Base-by-base conservation (phyloP, 2,113 vertebrate genomes). In the Montifringilla adamsi region DNA sequence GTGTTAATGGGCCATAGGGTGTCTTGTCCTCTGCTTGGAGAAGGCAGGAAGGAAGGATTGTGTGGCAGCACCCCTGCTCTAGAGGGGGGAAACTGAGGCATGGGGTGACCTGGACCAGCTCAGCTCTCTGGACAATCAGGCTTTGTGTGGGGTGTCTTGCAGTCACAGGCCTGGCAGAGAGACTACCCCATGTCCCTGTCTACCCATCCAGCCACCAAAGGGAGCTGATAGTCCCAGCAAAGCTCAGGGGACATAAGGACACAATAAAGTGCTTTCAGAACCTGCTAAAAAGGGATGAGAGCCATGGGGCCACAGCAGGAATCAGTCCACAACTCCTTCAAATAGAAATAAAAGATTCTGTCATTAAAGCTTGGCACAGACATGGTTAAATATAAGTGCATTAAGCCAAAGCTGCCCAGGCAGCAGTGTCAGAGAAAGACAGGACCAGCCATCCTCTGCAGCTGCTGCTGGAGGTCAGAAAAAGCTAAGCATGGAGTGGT, bases 231-330 rank as follows among this genome's bases (percentile, higher is more conserved):
- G 6, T 17, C 31, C 41, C 68, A 44, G 43, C 3, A 15, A 46
- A 72, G 63, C 56, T 46, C 4, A 2, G 31, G 37, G 46, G 35
- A 1, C 13, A 2, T 15, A 2, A 41, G 39, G 4, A 2, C 44
- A 53, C 0, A 0, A 21, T 7, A 0, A 46, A 46, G 7, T 1
- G 24, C 10, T 63, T 75, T 50, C 43, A 7, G 49, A 27, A 72
- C n/a, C 16, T 0, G 2, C 43, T 28, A 15, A 33, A 87, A 66
- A 46, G 58, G 21, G 24, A 7, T 30, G 37, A 77, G 39, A 77
- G 43, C 0, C 7, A 30, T 3, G 8, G 47, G 75, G 35, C 9
- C 7, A 1, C 24, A 35, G 56, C 37, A 19, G 52, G 70, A 87
- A 56, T 30, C 44, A 23, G 17, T 19, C 49, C 77, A 14, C 50